These are phyloP conservation scores for Centruroides sculpturatus DNA, from an alignment of 1,140 invertebrate species.

Conservation along the genomic window DNA sequence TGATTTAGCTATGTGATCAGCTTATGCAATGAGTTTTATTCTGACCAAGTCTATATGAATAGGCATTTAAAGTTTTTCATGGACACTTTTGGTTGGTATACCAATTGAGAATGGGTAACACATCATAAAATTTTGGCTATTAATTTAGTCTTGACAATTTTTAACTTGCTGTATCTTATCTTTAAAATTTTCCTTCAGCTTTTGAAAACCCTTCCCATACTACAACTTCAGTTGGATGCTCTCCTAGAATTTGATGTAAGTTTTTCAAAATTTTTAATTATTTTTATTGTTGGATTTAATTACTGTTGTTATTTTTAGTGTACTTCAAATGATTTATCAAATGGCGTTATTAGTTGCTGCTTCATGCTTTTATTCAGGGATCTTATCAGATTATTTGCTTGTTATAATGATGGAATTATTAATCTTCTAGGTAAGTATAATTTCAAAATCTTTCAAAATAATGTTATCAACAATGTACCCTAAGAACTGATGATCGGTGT, in stretches of 20 bases:
- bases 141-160: no score
- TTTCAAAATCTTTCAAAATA: no score
- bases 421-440: conserved; percentile 66
- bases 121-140: no score
- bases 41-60: no score
- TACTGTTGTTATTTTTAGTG: conserved; percentile 37
- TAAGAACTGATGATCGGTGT: no score
- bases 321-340: conserved; percentile 88
- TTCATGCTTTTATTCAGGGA: conserved; percentile 98
- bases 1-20: no score
- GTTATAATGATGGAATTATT: conserved; percentile 99
- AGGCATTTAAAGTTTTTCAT: no score
- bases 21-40: no score
- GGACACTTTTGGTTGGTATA: no score
- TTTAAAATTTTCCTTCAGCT: conserved; percentile 31
- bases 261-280: conserved; percentile 3
- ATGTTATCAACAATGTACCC: no score
- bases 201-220: conserved; percentile 85
- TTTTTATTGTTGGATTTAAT: neutral
- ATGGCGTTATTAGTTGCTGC: conserved; percentile 96
- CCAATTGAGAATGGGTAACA: no score
- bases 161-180: no score
- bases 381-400: conserved; percentile 95
- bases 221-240: conserved; percentile 89
- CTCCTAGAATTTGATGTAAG: conserved; percentile 85